Conservation (phyloP, 2,113 vertebrate species). For the Anoplopoma fimbria region DNA sequence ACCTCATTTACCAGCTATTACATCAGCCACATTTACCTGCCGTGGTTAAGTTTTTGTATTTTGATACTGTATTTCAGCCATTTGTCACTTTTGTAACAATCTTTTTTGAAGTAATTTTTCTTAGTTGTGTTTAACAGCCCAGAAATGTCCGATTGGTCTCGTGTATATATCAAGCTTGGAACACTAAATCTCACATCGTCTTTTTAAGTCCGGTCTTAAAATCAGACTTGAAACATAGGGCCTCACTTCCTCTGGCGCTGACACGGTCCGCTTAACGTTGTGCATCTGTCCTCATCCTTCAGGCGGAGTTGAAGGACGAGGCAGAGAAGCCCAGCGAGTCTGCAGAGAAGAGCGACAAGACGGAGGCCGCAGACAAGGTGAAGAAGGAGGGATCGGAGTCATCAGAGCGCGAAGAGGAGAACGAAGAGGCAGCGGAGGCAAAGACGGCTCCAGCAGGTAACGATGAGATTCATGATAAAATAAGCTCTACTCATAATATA, state of each 20-base stretch:
- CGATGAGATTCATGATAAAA: background rate
- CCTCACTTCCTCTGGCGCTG: background rate
- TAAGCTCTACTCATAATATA: background rate
- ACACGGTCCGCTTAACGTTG: background rate
- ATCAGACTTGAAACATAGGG: background rate
- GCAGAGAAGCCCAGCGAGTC: conserved; percentile 85
- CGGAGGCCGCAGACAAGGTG: conserved; percentile 75
- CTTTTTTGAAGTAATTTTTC: background rate
- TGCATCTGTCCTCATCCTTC: background rate
- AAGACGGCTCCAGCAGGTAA: conserved; percentile 73
- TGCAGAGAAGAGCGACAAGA: conserved; percentile 87
- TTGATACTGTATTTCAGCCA: background rate
- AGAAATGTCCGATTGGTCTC: background rate
- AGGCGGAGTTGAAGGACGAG: conserved; percentile 92
- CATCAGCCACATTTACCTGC: background rate
- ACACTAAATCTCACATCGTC: accelerated
- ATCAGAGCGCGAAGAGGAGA: conserved; percentile 77
- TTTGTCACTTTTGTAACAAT: background rate
- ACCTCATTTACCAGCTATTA: background rate
- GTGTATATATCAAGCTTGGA: background rate
- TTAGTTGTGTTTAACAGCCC: background rate
- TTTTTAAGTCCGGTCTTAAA: background rate
- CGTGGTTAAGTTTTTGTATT: background rate
- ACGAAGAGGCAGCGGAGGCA: conserved; percentile 71
- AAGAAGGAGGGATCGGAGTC: conserved; percentile 77